Evolutionary conservation across 2,797 vertebrate species (phyloP).

Genomic region (Tauraco hartlaubi): DNA sequence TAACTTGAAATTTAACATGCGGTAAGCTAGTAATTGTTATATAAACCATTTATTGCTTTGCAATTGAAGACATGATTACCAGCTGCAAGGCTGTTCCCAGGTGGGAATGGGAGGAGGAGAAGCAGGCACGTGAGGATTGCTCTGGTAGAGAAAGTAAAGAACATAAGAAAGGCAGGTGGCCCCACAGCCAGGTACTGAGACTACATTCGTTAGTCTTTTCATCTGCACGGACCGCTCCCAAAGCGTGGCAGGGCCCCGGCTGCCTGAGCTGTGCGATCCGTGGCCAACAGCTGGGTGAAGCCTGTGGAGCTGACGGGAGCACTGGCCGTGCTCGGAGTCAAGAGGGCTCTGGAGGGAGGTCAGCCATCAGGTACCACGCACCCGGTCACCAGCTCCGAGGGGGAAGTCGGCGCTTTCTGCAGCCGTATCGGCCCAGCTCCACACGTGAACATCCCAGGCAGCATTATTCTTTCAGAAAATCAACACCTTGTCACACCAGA

Average conservation of each 20-base stretch:
- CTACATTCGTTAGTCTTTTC: not conserved
- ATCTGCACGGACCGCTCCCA: not conserved
- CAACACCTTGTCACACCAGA: not conserved
- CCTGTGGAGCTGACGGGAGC: not conserved
- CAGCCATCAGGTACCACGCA: not conserved
- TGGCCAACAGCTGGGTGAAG: not conserved
- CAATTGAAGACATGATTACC: not conserved
- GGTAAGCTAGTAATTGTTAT: not conserved
- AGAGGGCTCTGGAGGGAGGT: not conserved
- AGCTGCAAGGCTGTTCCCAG: not conserved
- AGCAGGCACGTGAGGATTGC: not conserved
- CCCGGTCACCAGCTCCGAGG: not conserved
- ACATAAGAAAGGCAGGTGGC: not conserved
- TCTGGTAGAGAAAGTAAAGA: not conserved
- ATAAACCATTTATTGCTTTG: slow-evolving; percentile 34
- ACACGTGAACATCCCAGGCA: not conserved
- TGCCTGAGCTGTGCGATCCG: not conserved
- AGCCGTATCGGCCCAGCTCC: not conserved
- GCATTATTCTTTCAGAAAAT: not conserved
- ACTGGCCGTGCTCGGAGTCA: accelerated
- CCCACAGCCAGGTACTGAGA: not conserved
- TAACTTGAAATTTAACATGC: not conserved
- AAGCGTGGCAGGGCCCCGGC: not conserved
- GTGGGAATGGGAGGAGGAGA: not conserved
- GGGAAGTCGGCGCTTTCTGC: not conserved